Conservation (phyloP, 2,888 invertebrate genomes). For the Acleris laterana region DNA sequence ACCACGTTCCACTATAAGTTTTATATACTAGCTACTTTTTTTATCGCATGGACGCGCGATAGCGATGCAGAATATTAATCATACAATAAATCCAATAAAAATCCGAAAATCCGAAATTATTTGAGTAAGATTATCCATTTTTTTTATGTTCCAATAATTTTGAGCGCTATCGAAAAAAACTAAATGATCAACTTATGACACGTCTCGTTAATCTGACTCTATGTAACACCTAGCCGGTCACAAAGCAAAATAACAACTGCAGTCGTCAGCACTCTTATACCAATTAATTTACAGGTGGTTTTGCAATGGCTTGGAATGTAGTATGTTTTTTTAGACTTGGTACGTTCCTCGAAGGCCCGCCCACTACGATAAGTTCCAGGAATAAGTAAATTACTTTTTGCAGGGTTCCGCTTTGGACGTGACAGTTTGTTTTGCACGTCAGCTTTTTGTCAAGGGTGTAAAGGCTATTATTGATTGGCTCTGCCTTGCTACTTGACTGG, state of each 20-base stretch:
- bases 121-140: too few species aligned
- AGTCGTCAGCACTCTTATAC: neutral
- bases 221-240: constrained; percentile 24
- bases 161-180: too few species aligned
- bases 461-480: constrained; percentile 20
- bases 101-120: too few species aligned
- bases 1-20: too few species aligned
- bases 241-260: constrained; percentile 5
- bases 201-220: neutral
- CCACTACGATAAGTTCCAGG: constrained; percentile 39
- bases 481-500: neutral
- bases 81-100: too few species aligned
- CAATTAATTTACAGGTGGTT: constrained; percentile 6
- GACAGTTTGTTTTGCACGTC: constrained; percentile 19
- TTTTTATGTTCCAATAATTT: too few species aligned
- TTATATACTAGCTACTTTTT: too few species aligned
- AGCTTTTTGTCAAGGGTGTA: constrained; percentile 19
- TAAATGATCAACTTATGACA: too few species aligned
- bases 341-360: constrained; percentile 38
- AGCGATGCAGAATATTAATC: too few species aligned
- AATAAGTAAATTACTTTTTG: constrained; percentile 41
- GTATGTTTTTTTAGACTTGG: constrained; percentile 27
- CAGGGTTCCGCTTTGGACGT: constrained; percentile 32
- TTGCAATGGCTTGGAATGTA: neutral
- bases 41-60: too few species aligned